Percentiles rank a stretch among this genome's conserved stretches.
These are phyloP conservation scores for Lophotriccus pileatus DNA, from an alignment of 2,797 vertebrate genomes.

Conservation along the genomic window DNA sequence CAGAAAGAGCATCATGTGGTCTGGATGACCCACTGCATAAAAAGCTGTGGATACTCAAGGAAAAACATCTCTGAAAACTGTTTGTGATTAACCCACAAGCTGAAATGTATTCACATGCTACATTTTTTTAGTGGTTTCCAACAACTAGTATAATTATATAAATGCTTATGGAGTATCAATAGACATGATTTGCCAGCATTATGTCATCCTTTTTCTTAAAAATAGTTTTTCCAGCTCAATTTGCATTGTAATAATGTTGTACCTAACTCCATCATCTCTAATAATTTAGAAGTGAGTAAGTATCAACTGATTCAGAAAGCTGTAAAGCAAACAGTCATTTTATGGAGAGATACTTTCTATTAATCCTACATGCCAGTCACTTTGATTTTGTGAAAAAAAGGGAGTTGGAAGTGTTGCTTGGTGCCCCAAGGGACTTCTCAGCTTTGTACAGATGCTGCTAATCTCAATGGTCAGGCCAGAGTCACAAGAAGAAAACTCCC, in stretches of 20 bases:
- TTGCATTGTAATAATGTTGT: not conserved
- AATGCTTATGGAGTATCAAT: not conserved
- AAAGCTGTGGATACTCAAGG: not conserved
- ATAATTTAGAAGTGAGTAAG: not conserved
- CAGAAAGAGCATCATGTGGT: not conserved
- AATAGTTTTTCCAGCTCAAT: not conserved
- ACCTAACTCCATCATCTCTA: not conserved
- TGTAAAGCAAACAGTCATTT: not conserved
- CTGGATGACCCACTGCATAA: not conserved
- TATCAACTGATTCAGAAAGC: not conserved
- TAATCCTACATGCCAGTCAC: not conserved
- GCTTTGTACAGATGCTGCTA: slow-evolving; percentile 59
- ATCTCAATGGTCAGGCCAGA: slow-evolving; percentile 1
- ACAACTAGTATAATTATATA: not conserved
- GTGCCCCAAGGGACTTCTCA: slow-evolving; percentile 60
- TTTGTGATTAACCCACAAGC: not conserved
- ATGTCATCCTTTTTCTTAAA: not conserved
- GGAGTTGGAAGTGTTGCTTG: not conserved
- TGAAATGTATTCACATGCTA: not conserved
- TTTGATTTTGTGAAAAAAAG: not conserved
- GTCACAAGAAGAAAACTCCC: slow-evolving; percentile 27
- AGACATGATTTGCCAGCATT: not conserved
- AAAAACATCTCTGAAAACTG: not conserved
- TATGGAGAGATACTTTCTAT: not conserved
- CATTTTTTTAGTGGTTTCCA: not conserved